Evolutionary conservation across 2,113 vertebrate genomes (phyloP).

Genomic region (Hippocampus guttulatus): DNA sequence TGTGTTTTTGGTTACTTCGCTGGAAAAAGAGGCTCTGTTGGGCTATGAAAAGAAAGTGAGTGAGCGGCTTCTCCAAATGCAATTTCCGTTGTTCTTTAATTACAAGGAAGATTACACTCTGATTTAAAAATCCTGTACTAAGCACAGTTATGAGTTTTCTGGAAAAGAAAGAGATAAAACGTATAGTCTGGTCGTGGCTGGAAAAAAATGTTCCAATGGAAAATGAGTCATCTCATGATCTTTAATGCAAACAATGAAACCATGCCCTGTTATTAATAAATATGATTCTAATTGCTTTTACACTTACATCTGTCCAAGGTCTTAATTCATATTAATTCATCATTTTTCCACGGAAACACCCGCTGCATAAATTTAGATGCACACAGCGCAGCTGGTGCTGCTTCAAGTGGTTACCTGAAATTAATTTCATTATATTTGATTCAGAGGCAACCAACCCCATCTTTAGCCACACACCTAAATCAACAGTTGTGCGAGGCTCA

Average conservation of each 20-base stretch:
- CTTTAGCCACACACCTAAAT: constrained; percentile 7
- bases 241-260: background rate
- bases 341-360: background rate
- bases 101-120: background rate
- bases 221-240: background rate
- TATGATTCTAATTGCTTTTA: background rate
- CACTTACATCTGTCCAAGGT: background rate
- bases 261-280: background rate
- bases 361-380: background rate
- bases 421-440: background rate
- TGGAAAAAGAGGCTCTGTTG: background rate
- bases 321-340: background rate
- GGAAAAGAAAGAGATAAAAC: background rate
- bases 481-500: background rate
- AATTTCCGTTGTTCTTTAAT: constrained; percentile 6
- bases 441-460: background rate
- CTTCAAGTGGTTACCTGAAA: constrained; percentile 3
- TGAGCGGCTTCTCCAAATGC: background rate
- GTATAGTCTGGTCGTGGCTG: background rate
- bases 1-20: background rate
- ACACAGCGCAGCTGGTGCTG: background rate
- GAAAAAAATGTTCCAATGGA: background rate
- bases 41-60: background rate
- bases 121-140: constrained; percentile 10
- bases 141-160: background rate